These are phyloP conservation scores for Pegoplata infirma DNA, from an alignment of 2,888 invertebrate species.

Conservation along the genomic window DNA sequence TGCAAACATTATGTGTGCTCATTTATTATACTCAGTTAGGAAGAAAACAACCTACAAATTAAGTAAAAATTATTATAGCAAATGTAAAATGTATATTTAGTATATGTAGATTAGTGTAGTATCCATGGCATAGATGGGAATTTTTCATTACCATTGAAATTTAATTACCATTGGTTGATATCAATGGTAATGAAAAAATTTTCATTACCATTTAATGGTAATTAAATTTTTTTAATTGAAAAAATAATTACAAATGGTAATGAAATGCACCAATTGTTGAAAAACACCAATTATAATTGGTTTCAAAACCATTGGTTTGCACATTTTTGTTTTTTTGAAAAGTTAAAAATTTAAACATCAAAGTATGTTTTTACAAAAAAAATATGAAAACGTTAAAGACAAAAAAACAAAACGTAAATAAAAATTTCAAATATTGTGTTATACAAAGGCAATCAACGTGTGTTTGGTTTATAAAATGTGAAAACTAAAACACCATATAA, in stretches of 20 bases:
- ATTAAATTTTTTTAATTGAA: background rate
- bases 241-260: background rate
- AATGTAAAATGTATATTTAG: slow-evolving; percentile 46
- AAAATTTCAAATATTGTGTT: no score
- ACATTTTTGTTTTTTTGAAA: no score
- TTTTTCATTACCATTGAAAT: background rate
- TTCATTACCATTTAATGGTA: background rate
- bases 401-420: no score
- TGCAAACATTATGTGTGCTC: slow-evolving; percentile 55
- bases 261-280: background rate
- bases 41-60: slow-evolving; percentile 37
- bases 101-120: slow-evolving; percentile 28
- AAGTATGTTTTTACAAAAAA: no score
- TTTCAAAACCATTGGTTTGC: no score
- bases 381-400: no score
- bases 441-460: no score
- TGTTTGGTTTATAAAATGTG: no score
- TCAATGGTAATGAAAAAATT: background rate
- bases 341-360: no score
- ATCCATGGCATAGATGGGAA: background rate
- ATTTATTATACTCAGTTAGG: slow-evolving; percentile 60
- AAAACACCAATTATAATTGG: no score
- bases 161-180: background rate
- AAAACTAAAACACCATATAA: no score
- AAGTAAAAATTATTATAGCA: slow-evolving; percentile 53